These are phyloP conservation scores for Sander lucioperca DNA, from an alignment of 2,113 vertebrate species.

Conservation along the genomic window DNA sequence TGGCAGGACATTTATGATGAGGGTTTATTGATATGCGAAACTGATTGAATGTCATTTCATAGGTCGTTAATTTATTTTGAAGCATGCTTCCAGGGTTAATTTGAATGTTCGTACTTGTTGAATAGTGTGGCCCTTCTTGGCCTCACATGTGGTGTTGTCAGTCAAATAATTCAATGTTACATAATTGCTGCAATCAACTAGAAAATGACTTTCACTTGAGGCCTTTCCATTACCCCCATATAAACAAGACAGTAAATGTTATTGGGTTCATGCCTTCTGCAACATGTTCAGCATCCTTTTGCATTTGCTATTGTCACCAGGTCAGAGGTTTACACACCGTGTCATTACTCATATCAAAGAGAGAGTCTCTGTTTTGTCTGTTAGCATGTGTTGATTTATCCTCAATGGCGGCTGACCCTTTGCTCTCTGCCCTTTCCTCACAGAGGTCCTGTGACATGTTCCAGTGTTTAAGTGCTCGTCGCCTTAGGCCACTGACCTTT, in stretches of 20 bases:
- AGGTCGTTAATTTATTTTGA: constrained; percentile 37
- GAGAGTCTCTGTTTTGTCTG: not conserved
- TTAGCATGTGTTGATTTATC: constrained; percentile 12
- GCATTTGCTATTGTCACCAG: constrained; percentile 31
- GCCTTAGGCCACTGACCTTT: constrained; percentile 33
- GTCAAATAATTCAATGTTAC: constrained; percentile 31
- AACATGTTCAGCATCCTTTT: constrained; percentile 33
- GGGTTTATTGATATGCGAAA: constrained; percentile 22
- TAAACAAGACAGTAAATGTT: constrained; percentile 18
- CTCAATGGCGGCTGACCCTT: constrained; percentile 3
- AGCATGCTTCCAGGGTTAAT: constrained; percentile 31
- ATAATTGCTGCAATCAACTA: not conserved
- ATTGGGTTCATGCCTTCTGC: not conserved
- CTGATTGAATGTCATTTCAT: constrained; percentile 35
- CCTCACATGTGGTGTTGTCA: constrained; percentile 46
- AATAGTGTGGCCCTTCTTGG: not conserved
- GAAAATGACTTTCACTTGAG: not conserved
- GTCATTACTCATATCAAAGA: constrained; percentile 22
- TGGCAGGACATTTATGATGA: constrained; percentile 2
- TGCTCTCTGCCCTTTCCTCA: constrained; percentile 17
- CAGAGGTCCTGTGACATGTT: constrained; percentile 84
- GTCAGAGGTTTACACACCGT: constrained; percentile 45
- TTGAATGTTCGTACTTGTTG: constrained; percentile 22
- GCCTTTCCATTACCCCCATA: constrained; percentile 1
- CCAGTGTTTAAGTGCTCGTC: constrained; percentile 36